Percentiles rank a stretch among this genome's conserved stretches.
Evolutionary conservation across 2,113 vertebrate species (phyloP).

Genomic region (Poeciliopsis retropinna): DNA sequence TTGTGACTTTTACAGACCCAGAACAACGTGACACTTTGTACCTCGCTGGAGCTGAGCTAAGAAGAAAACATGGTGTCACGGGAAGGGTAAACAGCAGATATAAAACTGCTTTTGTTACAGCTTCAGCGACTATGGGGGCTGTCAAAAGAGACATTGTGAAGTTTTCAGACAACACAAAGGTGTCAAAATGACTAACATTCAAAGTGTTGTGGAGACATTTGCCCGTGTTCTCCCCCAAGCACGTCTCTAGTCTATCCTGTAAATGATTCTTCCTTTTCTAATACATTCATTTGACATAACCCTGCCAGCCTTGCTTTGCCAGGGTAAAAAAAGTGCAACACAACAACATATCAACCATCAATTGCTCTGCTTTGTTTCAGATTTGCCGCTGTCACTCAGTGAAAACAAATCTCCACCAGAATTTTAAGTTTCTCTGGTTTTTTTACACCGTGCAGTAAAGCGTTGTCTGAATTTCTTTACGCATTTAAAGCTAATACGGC

Average conservation of each 20-base stretch:
- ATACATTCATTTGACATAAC: slow-evolving; percentile 67
- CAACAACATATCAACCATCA: slow-evolving; percentile 52
- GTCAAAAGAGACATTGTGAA: slow-evolving; percentile 39
- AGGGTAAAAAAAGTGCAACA: slow-evolving; percentile 66
- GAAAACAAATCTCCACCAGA: slow-evolving; percentile 11
- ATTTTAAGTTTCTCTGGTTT: slow-evolving; percentile 8
- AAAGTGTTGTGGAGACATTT: slow-evolving; percentile 60
- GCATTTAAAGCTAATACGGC: not conserved
- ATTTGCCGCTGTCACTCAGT: slow-evolving; percentile 28
- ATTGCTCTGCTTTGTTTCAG: slow-evolving; percentile 28
- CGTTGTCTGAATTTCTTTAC: not conserved
- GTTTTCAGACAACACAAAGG: slow-evolving; percentile 49
- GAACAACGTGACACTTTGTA: not conserved
- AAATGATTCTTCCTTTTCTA: slow-evolving; percentile 49
- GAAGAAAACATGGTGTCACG: slow-evolving; percentile 27
- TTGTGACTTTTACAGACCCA: slow-evolving; percentile 7
- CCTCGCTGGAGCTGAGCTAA: not conserved
- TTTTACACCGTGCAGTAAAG: not conserved
- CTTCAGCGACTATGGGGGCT: slow-evolving; percentile 36
- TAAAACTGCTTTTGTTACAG: slow-evolving; percentile 32
- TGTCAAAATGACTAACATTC: slow-evolving; percentile 59
- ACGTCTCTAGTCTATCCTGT: slow-evolving; percentile 37
- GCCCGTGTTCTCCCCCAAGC: slow-evolving; percentile 41
- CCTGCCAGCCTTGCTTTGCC: slow-evolving; percentile 45
- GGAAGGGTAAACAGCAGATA: slow-evolving; percentile 44